phyloP scores from a whole-genome alignment of 1,140 invertebrate genomes.

The Acyrthosiphon pisum region DNA sequence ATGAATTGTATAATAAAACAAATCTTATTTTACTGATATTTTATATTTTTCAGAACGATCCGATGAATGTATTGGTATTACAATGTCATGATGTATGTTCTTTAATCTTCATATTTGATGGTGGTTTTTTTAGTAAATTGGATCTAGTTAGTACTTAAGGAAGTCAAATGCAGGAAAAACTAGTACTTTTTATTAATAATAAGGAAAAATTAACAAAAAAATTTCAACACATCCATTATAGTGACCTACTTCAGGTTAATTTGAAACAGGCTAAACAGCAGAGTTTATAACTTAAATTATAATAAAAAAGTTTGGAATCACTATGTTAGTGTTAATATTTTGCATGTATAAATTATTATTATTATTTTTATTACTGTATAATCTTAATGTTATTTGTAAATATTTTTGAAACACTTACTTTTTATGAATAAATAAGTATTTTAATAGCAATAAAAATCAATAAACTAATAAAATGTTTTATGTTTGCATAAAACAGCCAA shows the following conservation, averaged over 20 bases:
- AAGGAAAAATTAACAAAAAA: no score
- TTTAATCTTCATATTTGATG: no score
- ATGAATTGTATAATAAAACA: no score
- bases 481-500: neutral
- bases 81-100: no score
- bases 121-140: no score
- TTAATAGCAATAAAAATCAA: conserved; percentile 1
- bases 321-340: neutral
- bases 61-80: no score
- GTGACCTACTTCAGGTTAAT: neutral
- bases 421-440: neutral
- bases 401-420: neutral
- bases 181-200: no score
- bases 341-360: neutral
- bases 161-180: no score
- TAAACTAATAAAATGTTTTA: neutral
- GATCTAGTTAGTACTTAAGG: no score
- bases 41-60: no score
- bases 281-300: neutral
- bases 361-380: neutral
- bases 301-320: neutral
- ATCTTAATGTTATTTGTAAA: neutral
- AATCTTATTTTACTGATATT: no score
- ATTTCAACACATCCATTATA: neutral
- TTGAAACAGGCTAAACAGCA: neutral